Evolutionary conservation across 2,113 vertebrate species (phyloP).

Genomic region (Psittacus erithacus): DNA sequence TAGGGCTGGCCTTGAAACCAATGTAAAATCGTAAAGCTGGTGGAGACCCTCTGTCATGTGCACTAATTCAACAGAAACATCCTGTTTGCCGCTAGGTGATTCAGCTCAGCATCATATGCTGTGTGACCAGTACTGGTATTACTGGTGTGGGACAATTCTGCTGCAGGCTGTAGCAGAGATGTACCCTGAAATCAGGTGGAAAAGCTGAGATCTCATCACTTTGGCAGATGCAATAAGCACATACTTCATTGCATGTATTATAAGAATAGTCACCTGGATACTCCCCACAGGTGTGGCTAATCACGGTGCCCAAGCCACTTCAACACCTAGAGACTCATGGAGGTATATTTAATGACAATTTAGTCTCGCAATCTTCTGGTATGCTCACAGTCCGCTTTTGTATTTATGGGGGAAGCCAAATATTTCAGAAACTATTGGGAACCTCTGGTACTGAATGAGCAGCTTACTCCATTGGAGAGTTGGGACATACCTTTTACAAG

Average conservation of each 20-base stretch:
- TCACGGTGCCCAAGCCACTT: neutral
- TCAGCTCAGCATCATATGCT: neutral
- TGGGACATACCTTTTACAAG: neutral
- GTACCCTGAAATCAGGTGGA: neutral
- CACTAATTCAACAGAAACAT: neutral
- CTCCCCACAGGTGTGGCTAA: neutral
- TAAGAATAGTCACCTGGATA: neutral
- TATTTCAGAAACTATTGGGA: neutral
- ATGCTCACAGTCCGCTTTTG: neutral
- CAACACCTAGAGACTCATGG: neutral
- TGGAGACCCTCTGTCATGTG: neutral
- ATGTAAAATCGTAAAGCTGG: neutral
- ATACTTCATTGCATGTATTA: fast-evolving
- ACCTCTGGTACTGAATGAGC: neutral
- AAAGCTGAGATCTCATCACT: neutral
- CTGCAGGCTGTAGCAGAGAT: fast-evolving
- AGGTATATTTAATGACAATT: neutral
- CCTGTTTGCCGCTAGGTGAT: neutral
- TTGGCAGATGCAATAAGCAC: neutral
- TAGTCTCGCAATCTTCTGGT: neutral
- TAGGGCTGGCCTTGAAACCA: neutral
- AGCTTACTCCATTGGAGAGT: neutral
- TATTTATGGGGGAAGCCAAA: neutral
- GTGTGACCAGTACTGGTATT: neutral
- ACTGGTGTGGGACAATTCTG: neutral